These are phyloP conservation scores for Bombus superbus DNA, from an alignment of 1,140 invertebrate genomes.

Conservation along the genomic window DNA sequence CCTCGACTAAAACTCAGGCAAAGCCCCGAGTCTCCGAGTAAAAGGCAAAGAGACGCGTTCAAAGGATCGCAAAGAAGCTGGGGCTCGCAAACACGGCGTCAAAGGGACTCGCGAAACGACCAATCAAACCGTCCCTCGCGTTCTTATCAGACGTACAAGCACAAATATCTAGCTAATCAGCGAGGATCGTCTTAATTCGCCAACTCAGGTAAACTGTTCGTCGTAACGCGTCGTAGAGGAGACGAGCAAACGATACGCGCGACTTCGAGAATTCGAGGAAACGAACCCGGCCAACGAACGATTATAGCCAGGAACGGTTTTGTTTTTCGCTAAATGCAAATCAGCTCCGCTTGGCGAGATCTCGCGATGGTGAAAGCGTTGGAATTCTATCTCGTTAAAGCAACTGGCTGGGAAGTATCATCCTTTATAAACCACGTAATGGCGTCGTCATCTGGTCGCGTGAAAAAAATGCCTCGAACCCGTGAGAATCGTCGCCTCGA, in stretches of 20 bases:
- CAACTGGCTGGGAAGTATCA: conserved; percentile 24
- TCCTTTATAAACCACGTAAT: conserved; percentile 18
- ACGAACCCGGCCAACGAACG: conserved; percentile 13
- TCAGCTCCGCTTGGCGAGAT: conserved; percentile 12
- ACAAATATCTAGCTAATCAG: conserved; percentile 43
- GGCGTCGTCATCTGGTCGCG: conserved; percentile 3
- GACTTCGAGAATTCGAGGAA: conserved; percentile 40
- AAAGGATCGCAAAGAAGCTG: conserved; percentile 10
- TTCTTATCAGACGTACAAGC: conserved; percentile 38
- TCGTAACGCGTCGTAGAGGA: neutral
- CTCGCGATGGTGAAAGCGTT: conserved; percentile 1
- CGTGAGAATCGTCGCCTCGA: conserved; percentile 28
- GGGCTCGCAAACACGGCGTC: conserved; percentile 21
- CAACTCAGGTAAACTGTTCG: neutral
- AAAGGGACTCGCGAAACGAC: conserved; percentile 38
- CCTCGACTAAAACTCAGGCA: neutral
- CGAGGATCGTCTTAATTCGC: conserved; percentile 38
- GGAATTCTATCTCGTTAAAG: conserved; percentile 47
- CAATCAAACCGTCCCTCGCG: conserved; percentile 16
- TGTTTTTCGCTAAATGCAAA: conserved; percentile 46
- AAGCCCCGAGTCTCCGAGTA: neutral
- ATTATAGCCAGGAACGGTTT: conserved; percentile 30
- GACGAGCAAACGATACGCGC: neutral
- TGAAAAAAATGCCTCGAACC: conserved; percentile 25
- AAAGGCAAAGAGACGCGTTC: neutral